Base-by-base conservation (phyloP, 92 coral and sea anemone genomes). In the Paragorgia papillata region DNA sequence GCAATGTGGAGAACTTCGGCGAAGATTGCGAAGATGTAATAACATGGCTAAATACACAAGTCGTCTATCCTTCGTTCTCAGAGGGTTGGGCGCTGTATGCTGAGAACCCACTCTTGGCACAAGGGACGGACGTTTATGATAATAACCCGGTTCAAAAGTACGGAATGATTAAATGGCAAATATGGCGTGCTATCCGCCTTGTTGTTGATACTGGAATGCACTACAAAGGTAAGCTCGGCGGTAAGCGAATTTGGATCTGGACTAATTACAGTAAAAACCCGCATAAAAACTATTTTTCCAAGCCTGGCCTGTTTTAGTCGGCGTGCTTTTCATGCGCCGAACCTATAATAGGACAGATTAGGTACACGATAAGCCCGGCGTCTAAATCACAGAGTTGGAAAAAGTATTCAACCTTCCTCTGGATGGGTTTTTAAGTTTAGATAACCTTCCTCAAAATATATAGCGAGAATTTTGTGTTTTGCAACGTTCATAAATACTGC, bases 71-170 rank as follows among this genome's bases (percentile, higher is more conserved):
- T 2, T 91, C 88, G 10, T 95, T 95, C 67, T 85, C 97, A 19
- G 99, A 95, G 80, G 99, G 99, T 69, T 95, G 99, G 99, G 99
- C 97, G 21, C 88, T 95, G 25, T 91, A 95, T 81, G 97, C 99
- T 1, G 99, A 95, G 83, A 91, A 91, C 59, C 97, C 97, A 20
- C 96, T 95, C 49, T 86, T 95, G 33, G 86, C 87, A 28, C 75
- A 75, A 15, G 99, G 82, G 30, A 91, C 99, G 9, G 90, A 91
- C 66, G 55, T 79, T 1, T 95, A 95, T 31, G 69, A 89, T 18
- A 73, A 91, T 41, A 79, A 86, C 40, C 97, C 92, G 17, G 86
- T 95, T 12, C 99, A 95, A 76, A 84, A 84, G 46, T 95, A 91
- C 20, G 99, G 99, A 73, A 95, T 95, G 99, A 74, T 95, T 49